Conservation (phyloP, 1,140 invertebrate species). For the Bombus superbus region DNA sequence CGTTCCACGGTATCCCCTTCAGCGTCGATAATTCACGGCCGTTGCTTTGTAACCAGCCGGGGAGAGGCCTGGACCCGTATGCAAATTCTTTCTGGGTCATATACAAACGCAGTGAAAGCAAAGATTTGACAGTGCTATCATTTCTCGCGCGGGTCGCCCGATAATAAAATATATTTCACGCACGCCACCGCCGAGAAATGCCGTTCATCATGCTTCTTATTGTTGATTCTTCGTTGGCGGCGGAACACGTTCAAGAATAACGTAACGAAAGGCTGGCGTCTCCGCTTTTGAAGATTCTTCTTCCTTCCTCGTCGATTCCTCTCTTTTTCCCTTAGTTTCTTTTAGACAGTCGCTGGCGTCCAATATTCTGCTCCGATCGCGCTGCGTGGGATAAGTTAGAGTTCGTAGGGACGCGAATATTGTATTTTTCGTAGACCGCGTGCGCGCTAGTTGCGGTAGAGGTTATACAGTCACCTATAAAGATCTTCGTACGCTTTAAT, state of each 20-base stretch:
- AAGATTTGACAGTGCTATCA: conserved; percentile 39
- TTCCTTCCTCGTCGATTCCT: background rate
- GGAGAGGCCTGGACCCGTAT: background rate
- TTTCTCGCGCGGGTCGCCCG: conserved; percentile 29
- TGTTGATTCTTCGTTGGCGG: conserved; percentile 22
- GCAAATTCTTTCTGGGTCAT: conserved; percentile 60
- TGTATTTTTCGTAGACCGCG: background rate
- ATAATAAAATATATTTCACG: conserved; percentile 33
- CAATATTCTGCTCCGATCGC: background rate
- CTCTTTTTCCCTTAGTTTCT: background rate
- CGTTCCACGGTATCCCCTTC: conserved; percentile 6
- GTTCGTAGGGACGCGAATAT: background rate
- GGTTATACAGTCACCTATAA: background rate
- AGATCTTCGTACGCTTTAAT: no score
- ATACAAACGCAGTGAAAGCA: conserved; percentile 62
- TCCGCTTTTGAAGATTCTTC: background rate
- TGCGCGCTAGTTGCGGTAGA: background rate
- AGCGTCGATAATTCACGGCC: conserved; percentile 27
- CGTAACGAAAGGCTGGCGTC: background rate
- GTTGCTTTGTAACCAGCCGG: background rate
- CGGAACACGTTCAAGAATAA: background rate
- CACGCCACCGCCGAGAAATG: background rate
- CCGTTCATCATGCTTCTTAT: conserved; percentile 27
- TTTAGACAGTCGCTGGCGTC: background rate
- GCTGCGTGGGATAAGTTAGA: background rate